Evolutionary conservation across 2,888 invertebrate species (phyloP).

Genomic region (Acronicta leporina): DNA sequence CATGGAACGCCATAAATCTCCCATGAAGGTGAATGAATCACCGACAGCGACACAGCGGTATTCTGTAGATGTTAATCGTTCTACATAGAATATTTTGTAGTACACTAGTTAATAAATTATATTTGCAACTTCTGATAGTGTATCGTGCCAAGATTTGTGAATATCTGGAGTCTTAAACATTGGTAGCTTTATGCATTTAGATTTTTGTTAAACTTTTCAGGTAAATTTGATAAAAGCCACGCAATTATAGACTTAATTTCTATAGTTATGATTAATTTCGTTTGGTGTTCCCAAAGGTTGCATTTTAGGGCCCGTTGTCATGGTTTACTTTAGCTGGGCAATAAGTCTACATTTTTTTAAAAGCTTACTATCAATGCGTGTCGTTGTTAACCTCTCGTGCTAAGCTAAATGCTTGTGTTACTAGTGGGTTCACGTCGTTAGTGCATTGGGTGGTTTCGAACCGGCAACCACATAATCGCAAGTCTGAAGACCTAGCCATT

Average conservation of each 20-base stretch:
- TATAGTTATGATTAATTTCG: background rate
- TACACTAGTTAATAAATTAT: constrained; percentile 42
- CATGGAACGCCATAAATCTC: constrained; percentile 39
- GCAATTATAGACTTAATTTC: background rate
- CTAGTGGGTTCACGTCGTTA: no score
- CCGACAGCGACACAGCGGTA: constrained; percentile 29
- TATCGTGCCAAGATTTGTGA: constrained; percentile 41
- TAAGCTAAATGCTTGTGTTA: no score
- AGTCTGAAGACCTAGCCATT: no score
- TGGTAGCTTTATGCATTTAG: constrained; percentile 6
- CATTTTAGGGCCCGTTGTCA: background rate
- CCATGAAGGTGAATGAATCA: constrained; percentile 47
- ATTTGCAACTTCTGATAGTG: constrained; percentile 22
- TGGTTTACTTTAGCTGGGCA: background rate
- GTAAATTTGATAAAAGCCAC: constrained; percentile 3
- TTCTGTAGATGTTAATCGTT: constrained; percentile 50
- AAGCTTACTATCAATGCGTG: no score
- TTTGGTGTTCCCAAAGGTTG: background rate
- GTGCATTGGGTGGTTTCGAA: no score
- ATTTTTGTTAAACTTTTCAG: constrained; percentile 14
- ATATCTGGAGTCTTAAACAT: constrained; percentile 17
- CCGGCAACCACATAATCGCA: no score
- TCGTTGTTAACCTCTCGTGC: no score
- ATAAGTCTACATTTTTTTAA: no score
- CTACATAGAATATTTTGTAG: constrained; percentile 47